Evolutionary conservation across 2,113 vertebrate species (phyloP).

Genomic region (Apodemus sylvaticus): DNA sequence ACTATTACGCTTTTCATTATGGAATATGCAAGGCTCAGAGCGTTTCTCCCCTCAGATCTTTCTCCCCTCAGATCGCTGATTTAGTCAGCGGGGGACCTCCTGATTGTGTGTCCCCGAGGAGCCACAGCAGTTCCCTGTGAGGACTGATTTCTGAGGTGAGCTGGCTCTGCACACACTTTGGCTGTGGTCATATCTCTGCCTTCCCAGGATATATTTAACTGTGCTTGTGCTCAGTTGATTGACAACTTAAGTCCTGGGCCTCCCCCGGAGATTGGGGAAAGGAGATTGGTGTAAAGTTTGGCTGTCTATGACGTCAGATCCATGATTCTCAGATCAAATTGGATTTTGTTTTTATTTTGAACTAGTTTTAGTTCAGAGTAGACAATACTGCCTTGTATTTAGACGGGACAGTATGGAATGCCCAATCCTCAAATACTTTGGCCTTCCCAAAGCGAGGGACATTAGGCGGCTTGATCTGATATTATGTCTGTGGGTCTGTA

Average conservation of each 20-base stretch:
- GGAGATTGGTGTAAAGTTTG: not conserved
- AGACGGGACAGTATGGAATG: not conserved
- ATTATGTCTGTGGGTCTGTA: not conserved
- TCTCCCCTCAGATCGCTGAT: no score
- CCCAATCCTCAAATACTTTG: not conserved
- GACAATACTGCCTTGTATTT: not conserved
- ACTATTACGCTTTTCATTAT: not conserved
- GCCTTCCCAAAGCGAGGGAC: not conserved
- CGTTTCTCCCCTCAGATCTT: no score
- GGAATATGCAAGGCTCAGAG: not conserved
- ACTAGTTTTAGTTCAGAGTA: not conserved
- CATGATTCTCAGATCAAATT: not conserved
- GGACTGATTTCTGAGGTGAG: not conserved
- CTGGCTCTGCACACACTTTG: not conserved
- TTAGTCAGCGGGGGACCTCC: not conserved
- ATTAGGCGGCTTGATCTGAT: not conserved
- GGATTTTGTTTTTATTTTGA: constrained; percentile 1
- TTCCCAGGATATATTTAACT: not conserved
- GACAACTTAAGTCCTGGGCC: not conserved
- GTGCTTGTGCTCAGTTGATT: not conserved
- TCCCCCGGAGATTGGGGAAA: not conserved
- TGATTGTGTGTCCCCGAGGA: not conserved
- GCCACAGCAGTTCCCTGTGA: accelerated
- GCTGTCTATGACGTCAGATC: no score
- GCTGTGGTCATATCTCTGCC: not conserved